These are phyloP conservation scores for Protophormia terraenovae DNA, from an alignment of 2,888 invertebrate genomes.

Conservation along the genomic window DNA sequence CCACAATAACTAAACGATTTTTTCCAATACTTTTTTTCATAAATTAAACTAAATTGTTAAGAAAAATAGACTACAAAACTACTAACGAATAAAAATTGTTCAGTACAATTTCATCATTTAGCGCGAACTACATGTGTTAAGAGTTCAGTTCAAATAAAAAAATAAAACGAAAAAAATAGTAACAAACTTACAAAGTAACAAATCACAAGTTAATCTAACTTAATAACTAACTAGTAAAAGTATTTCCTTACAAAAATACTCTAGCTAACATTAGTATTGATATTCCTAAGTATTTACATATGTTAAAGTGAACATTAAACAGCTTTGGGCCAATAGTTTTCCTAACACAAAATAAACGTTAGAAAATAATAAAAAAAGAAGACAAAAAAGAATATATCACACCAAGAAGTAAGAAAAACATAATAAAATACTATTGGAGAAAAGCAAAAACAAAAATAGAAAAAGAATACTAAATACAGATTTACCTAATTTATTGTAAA, in stretches of 20 bases:
- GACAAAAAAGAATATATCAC: background rate
- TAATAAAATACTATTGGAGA: conserved; percentile 13
- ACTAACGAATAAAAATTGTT: conserved; percentile 48
- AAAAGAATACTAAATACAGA: conserved; percentile 48
- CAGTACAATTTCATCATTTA: conserved; percentile 56
- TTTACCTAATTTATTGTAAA: conserved; percentile 63
- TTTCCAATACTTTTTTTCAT: conserved; percentile 58
- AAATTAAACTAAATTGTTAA: conserved; percentile 43
- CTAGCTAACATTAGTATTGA: background rate
- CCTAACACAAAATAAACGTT: too few relatives aligned
- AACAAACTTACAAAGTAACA: conserved; percentile 60
- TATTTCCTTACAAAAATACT: conserved; percentile 40
- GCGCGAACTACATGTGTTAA: conserved; percentile 49
- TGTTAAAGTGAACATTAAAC: conserved; percentile 38
- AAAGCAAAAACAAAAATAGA: background rate
- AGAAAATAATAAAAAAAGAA: background rate
- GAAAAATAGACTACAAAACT: conserved; percentile 18
- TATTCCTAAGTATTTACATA: conserved; percentile 41
- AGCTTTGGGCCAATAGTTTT: conserved; percentile 46
- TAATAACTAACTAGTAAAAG: conserved; percentile 46
- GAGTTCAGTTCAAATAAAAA: conserved; percentile 34
- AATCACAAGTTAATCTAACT: conserved; percentile 57
- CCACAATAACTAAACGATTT: conserved; percentile 57
- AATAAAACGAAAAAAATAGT: too few relatives aligned
- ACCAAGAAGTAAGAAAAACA: background rate